A percentile compares a stretch with the other conserved stretches of the same genome.
phyloP scores from a whole-genome alignment of 2,113 vertebrate species.

The Mesitornis unicolor region DNA sequence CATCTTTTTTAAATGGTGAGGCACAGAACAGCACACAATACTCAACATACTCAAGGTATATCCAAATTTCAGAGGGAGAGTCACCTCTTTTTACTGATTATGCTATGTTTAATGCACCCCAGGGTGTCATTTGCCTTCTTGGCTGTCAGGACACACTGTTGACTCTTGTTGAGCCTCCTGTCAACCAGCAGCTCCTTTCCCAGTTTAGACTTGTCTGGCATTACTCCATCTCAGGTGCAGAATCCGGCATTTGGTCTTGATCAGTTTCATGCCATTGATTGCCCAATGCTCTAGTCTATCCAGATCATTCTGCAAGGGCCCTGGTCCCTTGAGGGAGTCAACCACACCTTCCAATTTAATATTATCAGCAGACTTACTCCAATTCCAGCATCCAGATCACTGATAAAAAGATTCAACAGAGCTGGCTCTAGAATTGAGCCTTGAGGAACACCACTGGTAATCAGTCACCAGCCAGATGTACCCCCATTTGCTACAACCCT shows the following conservation, averaged over 20 bases:
- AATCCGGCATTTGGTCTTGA: neutral
- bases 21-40: no score
- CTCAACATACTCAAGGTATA: no score
- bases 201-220: rapidly evolving
- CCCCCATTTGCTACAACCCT: neutral
- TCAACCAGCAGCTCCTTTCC: no score
- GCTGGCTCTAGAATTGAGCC: neutral
- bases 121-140: no score
- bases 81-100: no score
- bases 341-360: no score
- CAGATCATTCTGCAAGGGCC: neutral
- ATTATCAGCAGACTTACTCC: neutral
- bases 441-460: no score
- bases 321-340: neutral
- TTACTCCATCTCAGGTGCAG: neutral
- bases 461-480: neutral
- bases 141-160: no score
- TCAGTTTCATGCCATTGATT: neutral
- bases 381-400: neutral
- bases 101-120: no score
- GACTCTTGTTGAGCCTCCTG: no score
- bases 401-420: neutral
- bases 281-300: neutral
- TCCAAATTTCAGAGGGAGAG: no score
- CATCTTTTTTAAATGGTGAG: no score